phyloP scores from a whole-genome alignment of 2,888 invertebrate genomes.

The Aproaerema taeniolella region DNA sequence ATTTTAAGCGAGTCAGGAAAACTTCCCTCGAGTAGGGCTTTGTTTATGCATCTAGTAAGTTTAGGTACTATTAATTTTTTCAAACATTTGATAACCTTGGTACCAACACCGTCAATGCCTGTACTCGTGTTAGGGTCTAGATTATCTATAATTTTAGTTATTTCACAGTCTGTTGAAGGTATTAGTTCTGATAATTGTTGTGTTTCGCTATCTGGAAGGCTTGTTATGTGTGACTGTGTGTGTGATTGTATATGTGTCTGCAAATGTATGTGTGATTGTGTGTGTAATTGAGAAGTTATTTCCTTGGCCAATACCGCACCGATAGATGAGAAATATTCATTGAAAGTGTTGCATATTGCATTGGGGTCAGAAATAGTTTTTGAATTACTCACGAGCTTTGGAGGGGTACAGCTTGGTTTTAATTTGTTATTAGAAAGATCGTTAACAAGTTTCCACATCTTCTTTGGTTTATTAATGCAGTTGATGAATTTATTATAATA shows the following conservation, averaged over 20 bases:
- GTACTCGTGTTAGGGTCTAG: conserved; percentile 13
- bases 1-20: conserved; percentile 14
- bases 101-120: conserved; percentile 16
- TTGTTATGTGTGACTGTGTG: neutral
- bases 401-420: neutral
- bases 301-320: neutral
- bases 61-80: conserved; percentile 8
- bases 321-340: conserved; percentile 1
- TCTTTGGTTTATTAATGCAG: conserved; percentile 9
- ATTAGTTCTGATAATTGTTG: neutral
- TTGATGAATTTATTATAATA: conserved; percentile 4
- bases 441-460: conserved; percentile 9
- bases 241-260: neutral
- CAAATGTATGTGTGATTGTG: neutral
- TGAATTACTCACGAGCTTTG: neutral
- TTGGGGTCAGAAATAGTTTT: neutral
- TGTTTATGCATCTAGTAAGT: neutral
- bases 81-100: conserved; percentile 16
- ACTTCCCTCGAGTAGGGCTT: neutral
- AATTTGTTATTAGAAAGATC: conserved; percentile 1
- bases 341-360: conserved; percentile 1
- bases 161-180: conserved; percentile 8
- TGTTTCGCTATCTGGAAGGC: neutral
- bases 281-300: conserved; percentile 1
- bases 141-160: conserved; percentile 13